Percentiles rank a stretch among this genome's conserved stretches.
Evolutionary conservation across 2,888 invertebrate genomes (phyloP).

Genomic region (Orthosia cruda): DNA sequence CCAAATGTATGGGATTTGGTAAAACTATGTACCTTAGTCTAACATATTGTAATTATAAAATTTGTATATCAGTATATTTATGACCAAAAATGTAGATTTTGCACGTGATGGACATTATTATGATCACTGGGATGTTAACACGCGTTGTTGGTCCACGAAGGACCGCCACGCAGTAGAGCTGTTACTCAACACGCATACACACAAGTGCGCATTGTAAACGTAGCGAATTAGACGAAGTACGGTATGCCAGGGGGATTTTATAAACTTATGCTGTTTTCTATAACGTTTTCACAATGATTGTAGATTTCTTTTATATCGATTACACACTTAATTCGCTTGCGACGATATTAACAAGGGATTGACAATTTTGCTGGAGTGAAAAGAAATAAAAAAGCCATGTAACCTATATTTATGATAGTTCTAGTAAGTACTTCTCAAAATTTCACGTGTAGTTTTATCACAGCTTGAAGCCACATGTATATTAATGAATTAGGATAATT

Average conservation of each 20-base stretch:
- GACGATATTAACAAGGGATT: conserved; percentile 30
- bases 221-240: conserved; percentile 45
- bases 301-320: conserved; percentile 49
- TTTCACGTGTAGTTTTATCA: conserved; percentile 41
- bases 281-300: conserved; percentile 43
- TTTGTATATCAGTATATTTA: conserved; percentile 90
- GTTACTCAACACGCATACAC: conserved; percentile 41
- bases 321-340: conserved; percentile 43
- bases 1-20: conserved; percentile 73
- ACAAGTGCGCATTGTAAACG: conserved; percentile 32
- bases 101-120: conserved; percentile 82
- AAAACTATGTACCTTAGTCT: conserved; percentile 69
- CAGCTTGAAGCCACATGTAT: conserved; percentile 53
- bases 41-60: conserved; percentile 75
- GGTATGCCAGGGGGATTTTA: conserved; percentile 59
- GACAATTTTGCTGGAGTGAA: conserved; percentile 31
- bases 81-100: conserved; percentile 90
- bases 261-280: conserved; percentile 45
- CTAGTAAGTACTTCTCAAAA: conserved; percentile 27
- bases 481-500: conserved; percentile 43
- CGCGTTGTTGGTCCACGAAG: conserved; percentile 22
- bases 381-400: conserved; percentile 51
- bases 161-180: conserved; percentile 22
- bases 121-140: conserved; percentile 74
- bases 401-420: conserved; percentile 33